These are phyloP conservation scores for Talpa occidentalis DNA, from an alignment of 2,113 vertebrate genomes.

Conservation along the genomic window DNA sequence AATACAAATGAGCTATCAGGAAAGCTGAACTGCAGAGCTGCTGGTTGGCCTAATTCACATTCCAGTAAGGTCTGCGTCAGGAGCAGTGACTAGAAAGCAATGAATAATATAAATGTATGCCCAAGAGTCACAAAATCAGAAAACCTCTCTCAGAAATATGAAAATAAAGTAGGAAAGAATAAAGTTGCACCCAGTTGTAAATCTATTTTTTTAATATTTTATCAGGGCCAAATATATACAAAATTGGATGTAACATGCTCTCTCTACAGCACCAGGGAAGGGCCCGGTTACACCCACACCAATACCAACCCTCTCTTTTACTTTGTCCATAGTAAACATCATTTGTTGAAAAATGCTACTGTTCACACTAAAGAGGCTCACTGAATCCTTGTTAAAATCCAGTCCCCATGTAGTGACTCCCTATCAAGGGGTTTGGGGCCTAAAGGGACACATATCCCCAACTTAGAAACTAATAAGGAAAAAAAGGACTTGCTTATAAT, in stretches of 20 bases:
- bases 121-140: neutral
- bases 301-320: neutral
- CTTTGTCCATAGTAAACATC: neutral
- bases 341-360: neutral
- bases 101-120: neutral
- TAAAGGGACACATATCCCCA: neutral
- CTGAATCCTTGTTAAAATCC: neutral
- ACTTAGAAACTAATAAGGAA: neutral
- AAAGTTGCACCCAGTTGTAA: neutral
- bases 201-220: slow-evolving; percentile 5
- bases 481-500: neutral
- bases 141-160: neutral
- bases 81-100: neutral
- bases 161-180: neutral
- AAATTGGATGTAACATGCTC: neutral
- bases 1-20: neutral
- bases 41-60: neutral
- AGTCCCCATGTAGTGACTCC: neutral
- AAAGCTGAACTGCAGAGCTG: neutral
- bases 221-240: neutral
- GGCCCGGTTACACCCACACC: neutral
- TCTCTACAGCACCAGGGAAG: neutral
- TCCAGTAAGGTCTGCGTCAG: neutral
- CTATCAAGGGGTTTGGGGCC: neutral
- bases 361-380: neutral